A percentile compares a stretch with the other conserved stretches of the same genome.
phyloP scores from a whole-genome alignment of 2,113 vertebrate genomes.

The Saguinus midas region DNA sequence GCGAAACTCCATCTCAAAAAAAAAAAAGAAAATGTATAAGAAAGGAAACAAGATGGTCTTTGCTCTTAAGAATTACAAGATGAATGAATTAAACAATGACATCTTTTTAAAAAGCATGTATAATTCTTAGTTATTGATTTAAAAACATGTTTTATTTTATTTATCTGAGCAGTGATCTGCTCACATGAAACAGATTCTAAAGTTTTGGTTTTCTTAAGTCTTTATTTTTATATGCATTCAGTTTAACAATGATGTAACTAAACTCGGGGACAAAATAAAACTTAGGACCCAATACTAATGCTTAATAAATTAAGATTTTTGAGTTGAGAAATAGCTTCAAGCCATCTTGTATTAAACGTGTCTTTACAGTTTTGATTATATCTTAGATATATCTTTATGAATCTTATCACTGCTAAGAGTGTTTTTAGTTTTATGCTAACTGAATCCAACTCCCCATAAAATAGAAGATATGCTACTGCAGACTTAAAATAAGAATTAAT shows the following conservation, averaged over 20 bases:
- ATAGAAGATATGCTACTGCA: conserved; percentile 65
- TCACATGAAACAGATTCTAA: not conserved
- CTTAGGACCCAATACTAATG: conserved; percentile 17
- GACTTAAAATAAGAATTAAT: conserved; percentile 56
- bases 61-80: not conserved
- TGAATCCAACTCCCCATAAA: conserved; percentile 66
- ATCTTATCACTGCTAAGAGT: conserved; percentile 73
- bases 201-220: not conserved
- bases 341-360: conserved; percentile 62
- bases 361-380: conserved; percentile 62
- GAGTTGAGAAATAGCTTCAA: conserved; percentile 61
- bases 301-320: conserved; percentile 52
- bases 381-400: conserved; percentile 32
- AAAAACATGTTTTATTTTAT: not conserved
- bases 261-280: conserved; percentile 68
- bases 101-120: not conserved
- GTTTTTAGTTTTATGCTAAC: conserved; percentile 71
- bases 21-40: not conserved
- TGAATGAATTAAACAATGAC: not conserved
- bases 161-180: not conserved
- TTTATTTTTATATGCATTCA: not conserved
- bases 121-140: not conserved
- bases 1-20: not conserved
- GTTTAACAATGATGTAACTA: conserved; percentile 10
- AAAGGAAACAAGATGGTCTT: not conserved